Conservation (phyloP, 2,888 invertebrate genomes). For the Chironomus riparius region DNA sequence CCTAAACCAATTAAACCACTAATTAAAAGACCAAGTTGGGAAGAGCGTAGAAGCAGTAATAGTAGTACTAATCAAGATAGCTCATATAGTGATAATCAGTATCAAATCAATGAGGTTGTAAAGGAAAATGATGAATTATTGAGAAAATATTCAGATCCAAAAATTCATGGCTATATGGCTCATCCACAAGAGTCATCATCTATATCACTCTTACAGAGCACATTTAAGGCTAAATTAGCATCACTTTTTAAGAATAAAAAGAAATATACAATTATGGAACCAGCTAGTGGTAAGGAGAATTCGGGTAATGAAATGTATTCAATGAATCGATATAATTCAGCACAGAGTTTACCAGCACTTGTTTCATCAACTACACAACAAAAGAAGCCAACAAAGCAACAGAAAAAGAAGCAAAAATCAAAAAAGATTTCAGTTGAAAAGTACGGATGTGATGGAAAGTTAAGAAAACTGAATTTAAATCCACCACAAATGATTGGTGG, state of each 20-base stretch:
- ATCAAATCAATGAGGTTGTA: constrained; percentile 12
- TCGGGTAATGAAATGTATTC: not conserved
- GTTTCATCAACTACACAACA: not conserved
- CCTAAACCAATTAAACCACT: not conserved
- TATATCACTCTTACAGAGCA: not conserved
- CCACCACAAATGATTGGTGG: constrained; percentile 24
- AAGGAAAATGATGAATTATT: constrained; percentile 13
- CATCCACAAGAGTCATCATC: not conserved
- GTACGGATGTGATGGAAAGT: not conserved
- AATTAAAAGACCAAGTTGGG: not conserved
- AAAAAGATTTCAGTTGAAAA: not conserved
- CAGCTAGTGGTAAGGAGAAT: not conserved
- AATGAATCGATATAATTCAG: not conserved
- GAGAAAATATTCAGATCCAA: constrained; percentile 14
- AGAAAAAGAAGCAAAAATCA: not conserved
- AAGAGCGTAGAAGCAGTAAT: not conserved
- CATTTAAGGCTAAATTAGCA: constrained; percentile 18
- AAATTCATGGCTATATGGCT: not conserved
- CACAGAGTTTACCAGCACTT: constrained; percentile 14
- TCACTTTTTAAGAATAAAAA: constrained; percentile 20
- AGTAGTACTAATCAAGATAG: not conserved
- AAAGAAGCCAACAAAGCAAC: not conserved
- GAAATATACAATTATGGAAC: constrained; percentile 22
- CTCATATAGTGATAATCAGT: not conserved
- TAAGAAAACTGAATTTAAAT: constrained; percentile 3